Conservation (phyloP, 2,797 vertebrate genomes). For the Perodicticus potto region DNA sequence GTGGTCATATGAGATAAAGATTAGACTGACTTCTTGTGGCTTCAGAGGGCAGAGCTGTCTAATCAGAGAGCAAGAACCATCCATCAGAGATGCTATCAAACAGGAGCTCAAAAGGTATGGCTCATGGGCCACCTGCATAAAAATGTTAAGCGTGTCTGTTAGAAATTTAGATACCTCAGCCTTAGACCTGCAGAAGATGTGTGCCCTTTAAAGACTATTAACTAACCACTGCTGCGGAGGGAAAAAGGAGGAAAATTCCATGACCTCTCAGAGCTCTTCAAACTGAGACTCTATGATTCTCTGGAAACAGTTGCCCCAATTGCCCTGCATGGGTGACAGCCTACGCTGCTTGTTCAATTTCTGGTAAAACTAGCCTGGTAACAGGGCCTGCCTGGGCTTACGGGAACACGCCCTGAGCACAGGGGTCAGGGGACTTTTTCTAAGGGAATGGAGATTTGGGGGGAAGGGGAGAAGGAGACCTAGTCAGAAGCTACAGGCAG, state of each 20-base stretch:
- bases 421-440: slow-evolving; percentile 40
- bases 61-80: background rate
- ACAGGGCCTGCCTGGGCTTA: slow-evolving; percentile 26
- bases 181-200: background rate
- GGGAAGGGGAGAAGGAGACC: background rate
- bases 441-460: background rate
- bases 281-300: background rate
- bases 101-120: background rate
- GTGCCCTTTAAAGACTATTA: background rate
- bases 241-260: background rate
- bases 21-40: background rate
- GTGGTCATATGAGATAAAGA: background rate
- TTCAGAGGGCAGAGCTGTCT: background rate
- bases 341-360: background rate
- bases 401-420: background rate
- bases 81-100: background rate
- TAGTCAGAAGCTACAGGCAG: slow-evolving; percentile 70
- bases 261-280: background rate
- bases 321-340: background rate
- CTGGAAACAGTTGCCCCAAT: background rate
- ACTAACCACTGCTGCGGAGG: background rate
- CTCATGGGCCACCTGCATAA: background rate
- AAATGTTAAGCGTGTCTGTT: background rate
- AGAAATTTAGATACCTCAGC: background rate
- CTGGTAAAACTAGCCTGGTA: slow-evolving; percentile 1